Evolutionary conservation across 2,113 vertebrate genomes (phyloP).

Genomic region (Indicator indicator): DNA sequence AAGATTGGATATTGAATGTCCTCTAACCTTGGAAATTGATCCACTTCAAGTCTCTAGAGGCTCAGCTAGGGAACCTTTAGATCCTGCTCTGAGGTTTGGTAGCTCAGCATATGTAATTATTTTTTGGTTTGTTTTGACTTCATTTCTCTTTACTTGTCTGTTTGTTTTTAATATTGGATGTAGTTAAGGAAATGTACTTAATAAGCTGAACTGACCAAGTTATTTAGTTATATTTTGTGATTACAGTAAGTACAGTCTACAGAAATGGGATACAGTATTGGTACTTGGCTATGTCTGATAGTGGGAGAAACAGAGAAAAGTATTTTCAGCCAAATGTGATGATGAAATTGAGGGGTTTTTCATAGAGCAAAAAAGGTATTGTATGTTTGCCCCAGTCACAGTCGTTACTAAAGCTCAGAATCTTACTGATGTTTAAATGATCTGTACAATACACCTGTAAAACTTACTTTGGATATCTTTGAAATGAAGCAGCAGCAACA

Average conservation of each 20-base stretch:
- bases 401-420: not conserved
- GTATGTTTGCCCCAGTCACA: not conserved
- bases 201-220: not conserved
- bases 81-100: not conserved
- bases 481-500: not conserved
- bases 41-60: not conserved
- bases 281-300: not conserved
- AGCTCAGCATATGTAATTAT: not conserved
- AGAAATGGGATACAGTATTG: not conserved
- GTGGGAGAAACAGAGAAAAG: not conserved
- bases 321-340: not conserved
- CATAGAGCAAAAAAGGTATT: not conserved
- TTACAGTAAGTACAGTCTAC: not conserved
- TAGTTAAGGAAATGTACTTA: not conserved
- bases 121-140: not conserved
- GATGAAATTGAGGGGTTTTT: not conserved
- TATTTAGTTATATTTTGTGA: not conserved
- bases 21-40: not conserved
- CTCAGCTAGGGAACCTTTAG: not conserved
- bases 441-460: not conserved
- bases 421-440: not conserved
- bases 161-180: not conserved
- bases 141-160: not conserved
- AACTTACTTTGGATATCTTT: not conserved
- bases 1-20: not conserved